Conservation (phyloP, 2,888 invertebrate species). For the Phyllotreta striolata region DNA sequence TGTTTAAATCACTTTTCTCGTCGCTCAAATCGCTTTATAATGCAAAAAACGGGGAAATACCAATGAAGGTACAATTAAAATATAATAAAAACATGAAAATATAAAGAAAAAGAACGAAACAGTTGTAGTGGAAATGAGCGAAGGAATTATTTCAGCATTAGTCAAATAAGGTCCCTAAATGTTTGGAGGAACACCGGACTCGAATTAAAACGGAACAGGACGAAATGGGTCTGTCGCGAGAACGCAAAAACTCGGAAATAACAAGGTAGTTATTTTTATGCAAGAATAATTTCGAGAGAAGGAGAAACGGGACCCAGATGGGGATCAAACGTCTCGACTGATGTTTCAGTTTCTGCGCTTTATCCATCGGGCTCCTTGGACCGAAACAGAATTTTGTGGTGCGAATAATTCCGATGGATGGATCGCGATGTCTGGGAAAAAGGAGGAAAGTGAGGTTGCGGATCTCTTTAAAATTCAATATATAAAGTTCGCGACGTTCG, state of each 20-base stretch:
- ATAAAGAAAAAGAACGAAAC: too few relatives aligned
- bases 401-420: conserved; percentile 41
- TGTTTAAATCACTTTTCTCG: too few relatives aligned
- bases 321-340: conserved; percentile 37
- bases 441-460: conserved; percentile 23
- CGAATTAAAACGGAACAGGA: conserved; percentile 20
- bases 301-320: conserved; percentile 19
- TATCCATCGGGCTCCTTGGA: conserved; percentile 33
- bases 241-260: conserved; percentile 30
- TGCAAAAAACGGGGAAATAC: too few relatives aligned
- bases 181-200: conserved; percentile 10
- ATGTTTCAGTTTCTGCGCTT: conserved; percentile 36
- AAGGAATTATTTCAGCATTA: not conserved
- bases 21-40: too few relatives aligned
- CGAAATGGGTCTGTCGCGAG: conserved; percentile 26
- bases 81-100: too few relatives aligned
- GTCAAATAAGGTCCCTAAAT: not conserved
- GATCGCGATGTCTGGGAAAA: conserved; percentile 17
- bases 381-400: conserved; percentile 43
- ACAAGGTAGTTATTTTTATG: conserved; percentile 38
- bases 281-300: conserved; percentile 32
- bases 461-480: conserved; percentile 30
- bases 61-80: too few relatives aligned
- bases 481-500: conserved; percentile 29
- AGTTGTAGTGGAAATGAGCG: too few relatives aligned